Percentiles rank a stretch among this genome's conserved stretches.
Evolutionary conservation across 1,140 invertebrate genomes (phyloP).

Genomic region (Venustaconcha ellipsiformis): DNA sequence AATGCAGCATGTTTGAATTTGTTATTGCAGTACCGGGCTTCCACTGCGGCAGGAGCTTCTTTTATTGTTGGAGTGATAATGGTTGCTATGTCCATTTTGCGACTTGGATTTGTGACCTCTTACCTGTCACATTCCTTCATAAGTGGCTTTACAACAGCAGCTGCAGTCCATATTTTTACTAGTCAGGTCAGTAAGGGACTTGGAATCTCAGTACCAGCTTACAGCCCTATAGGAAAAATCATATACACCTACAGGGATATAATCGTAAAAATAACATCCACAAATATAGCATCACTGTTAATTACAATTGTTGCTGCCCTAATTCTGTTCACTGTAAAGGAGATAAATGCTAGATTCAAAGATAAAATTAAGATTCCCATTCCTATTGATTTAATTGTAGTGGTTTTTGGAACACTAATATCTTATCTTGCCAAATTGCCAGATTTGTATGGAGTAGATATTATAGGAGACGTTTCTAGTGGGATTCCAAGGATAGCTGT

Average conservation of each 20-base stretch:
- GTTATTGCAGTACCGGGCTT: background rate
- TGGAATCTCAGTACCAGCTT: constrained; percentile 72
- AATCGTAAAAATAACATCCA: constrained; percentile 33
- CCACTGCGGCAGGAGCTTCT: constrained; percentile 23
- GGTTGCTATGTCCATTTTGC: constrained; percentile 82
- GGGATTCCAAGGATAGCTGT: constrained; percentile 51
- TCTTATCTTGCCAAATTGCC: constrained; percentile 46
- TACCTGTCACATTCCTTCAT: constrained; percentile 89
- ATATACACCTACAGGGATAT: constrained; percentile 52
- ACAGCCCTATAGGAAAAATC: constrained; percentile 37
- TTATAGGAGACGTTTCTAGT: constrained; percentile 68
- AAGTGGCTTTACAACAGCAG: constrained; percentile 90
- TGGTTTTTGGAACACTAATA: constrained; percentile 25
- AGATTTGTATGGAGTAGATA: constrained; percentile 57
- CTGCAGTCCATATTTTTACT: constrained; percentile 90
- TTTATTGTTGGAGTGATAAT: constrained; percentile 40
- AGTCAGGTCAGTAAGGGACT: constrained; percentile 77
- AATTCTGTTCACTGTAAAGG: constrained; percentile 80
- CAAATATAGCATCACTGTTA: constrained; percentile 69
- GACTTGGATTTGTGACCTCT: constrained; percentile 83
- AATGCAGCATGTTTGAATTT: too few species aligned
- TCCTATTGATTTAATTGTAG: constrained; percentile 78
- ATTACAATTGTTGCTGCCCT: constrained; percentile 79
- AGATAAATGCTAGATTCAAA: constrained; percentile 79
- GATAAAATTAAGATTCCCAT: constrained; percentile 75